Evolutionary conservation across 2,888 invertebrate genomes (phyloP).

Genomic region (Calliopum simillimum): DNA sequence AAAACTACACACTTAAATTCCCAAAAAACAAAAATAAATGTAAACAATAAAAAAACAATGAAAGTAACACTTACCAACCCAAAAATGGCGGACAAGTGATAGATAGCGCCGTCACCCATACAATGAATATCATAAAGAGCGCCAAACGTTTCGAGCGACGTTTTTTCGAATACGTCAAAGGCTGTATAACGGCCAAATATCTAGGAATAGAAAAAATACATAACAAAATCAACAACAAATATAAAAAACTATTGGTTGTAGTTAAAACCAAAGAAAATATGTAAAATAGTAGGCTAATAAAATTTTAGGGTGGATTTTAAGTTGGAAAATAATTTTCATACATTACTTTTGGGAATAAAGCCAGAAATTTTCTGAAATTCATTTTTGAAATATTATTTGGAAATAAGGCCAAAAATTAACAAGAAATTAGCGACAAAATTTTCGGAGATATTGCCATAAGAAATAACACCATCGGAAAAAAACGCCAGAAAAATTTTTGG

Average conservation of each 20-base stretch:
- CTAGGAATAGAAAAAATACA: constrained; percentile 59
- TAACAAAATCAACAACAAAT: constrained; percentile 44
- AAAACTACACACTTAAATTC: too few relatives aligned
- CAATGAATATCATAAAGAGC: constrained; percentile 87
- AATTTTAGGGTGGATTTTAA: background rate
- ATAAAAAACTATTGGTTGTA: background rate
- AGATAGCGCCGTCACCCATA: constrained; percentile 90
- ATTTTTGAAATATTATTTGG: too few relatives aligned
- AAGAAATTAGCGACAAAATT: too few relatives aligned
- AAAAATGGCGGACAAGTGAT: constrained; percentile 96
- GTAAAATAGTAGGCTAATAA: constrained; percentile 29
- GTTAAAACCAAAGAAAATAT: constrained; percentile 22
- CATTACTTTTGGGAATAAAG: background rate
- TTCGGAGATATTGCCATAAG: too few relatives aligned
- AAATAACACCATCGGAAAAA: too few relatives aligned
- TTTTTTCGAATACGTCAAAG: constrained; percentile 90
- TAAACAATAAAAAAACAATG: background rate
- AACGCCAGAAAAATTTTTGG: too few relatives aligned
- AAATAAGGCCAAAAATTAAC: too few relatives aligned
- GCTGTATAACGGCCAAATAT: constrained; percentile 94
- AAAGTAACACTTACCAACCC: constrained; percentile 77
- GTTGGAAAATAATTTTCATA: background rate
- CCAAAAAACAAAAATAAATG: background rate
- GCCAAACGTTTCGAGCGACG: constrained; percentile 87
- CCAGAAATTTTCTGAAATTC: too few relatives aligned